Base-by-base conservation (phyloP, 2,888 invertebrate species). In the Tipula confusa region DNA sequence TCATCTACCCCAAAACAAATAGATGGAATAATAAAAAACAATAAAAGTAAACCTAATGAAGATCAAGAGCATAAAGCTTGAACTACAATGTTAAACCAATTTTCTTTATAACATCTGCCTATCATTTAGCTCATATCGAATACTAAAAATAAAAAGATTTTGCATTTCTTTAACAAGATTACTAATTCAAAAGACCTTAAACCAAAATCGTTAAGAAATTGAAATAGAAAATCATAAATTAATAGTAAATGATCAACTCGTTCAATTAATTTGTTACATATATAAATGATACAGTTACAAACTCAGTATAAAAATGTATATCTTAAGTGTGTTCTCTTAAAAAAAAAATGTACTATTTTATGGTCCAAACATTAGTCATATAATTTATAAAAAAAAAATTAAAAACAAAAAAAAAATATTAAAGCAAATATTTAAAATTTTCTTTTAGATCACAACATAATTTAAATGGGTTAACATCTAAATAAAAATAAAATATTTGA, bases 341-440 rank as follows among this genome's bases (percentile, higher is more conserved):
- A 64, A 64, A 64, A 24, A 64, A 64, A 64, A 64, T 64, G 64
- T 64, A 64, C 64, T 64, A 64, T 64, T 64, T 64, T 64, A 24
- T 64, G 64, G 64, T 64, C 64, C 24, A 64, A 24, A 6, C 18
- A 24, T 64, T 64, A 64, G 64, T 64, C 64, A 64, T 18, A 24
- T 64, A 18, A 24, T 64, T 64, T 64, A 24, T 64, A 64, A 24
- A 24, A 13, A 64, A 24, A 24, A 64, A 64, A 64, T n/a, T n/a
- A 64, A 64, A 9, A 24, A 24, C 18, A 64, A 64, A 18, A 18
- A 18, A 48, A 24, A 64, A 64, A 64, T 64, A 18, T 64, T 24
- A 24, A 64, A 64, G 64, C 7, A 18, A 24, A 64, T 24, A 24
- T 24, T 64, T 43, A 9, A 9, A 24, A 9, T 11, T 24, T 9